Conservation (phyloP, 2,888 invertebrate genomes). For the Syrista parreyssii region DNA sequence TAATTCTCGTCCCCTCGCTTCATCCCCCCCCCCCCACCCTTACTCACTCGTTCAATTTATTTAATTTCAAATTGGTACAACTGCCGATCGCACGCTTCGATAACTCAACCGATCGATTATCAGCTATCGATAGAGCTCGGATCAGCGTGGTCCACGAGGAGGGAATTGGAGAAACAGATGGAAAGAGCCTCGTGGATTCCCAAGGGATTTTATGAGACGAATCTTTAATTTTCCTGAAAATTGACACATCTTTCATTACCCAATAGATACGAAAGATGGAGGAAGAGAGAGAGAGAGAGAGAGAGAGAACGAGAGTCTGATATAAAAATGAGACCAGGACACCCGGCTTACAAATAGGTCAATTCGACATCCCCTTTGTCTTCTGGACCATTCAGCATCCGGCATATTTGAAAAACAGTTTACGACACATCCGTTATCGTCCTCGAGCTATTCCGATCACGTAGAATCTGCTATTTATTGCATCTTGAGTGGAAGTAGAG, state of each 20-base stretch:
- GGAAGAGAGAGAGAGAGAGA: too few species aligned
- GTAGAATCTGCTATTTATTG: conserved; percentile 56
- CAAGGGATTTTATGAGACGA: too few species aligned
- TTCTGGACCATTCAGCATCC: conserved; percentile 2
- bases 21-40: conserved; percentile 14
- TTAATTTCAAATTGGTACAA: conserved; percentile 53
- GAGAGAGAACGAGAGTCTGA: too few species aligned
- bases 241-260: too few species aligned
- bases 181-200: too few species aligned
- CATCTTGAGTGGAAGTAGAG: conserved; percentile 38
- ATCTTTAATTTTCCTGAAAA: too few species aligned
- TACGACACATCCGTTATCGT: conserved; percentile 28
- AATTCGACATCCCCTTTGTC: neutral
- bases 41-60: conserved; percentile 49
- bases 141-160: too few species aligned
- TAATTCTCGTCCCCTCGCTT: conserved; percentile 7
- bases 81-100: conserved; percentile 27
- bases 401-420: neutral
- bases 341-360: too few species aligned
- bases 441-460: conserved; percentile 48
- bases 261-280: too few species aligned
- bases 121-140: too few species aligned
- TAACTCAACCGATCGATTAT: conserved; percentile 19
- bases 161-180: too few species aligned
- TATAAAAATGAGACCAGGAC: too few species aligned